Conservation (phyloP, 2,888 invertebrate species). For the Eubasilissa splendida region DNA sequence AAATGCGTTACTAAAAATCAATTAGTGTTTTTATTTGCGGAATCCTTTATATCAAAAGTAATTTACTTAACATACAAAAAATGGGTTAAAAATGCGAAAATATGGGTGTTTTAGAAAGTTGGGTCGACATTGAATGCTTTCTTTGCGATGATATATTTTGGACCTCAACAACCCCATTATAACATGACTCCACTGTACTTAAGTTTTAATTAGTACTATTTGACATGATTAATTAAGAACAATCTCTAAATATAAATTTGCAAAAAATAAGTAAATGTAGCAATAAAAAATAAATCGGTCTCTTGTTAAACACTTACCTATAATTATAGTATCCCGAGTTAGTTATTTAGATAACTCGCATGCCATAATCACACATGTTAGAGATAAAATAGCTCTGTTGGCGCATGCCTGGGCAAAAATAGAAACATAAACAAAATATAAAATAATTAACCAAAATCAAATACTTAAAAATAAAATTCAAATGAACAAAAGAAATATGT, state of each 20-base stretch:
- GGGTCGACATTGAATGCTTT: too few relatives aligned
- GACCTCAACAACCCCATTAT: too few relatives aligned
- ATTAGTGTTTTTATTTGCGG: too few relatives aligned
- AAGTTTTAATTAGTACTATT: too few relatives aligned
- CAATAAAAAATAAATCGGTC: slow-evolving; percentile 9
- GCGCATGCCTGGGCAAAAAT: slow-evolving; percentile 56
- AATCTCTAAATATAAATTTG: background rate
- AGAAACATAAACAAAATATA: slow-evolving; percentile 53
- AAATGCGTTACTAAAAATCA: too few relatives aligned
- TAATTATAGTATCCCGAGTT: slow-evolving; percentile 39
- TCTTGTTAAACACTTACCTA: slow-evolving; percentile 36
- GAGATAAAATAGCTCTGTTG: slow-evolving; percentile 55
- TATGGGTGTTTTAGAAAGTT: too few relatives aligned
- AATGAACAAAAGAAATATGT: slow-evolving; percentile 23
- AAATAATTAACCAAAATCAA: slow-evolving; percentile 34
- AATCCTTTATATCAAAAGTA: too few relatives aligned
- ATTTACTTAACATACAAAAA: too few relatives aligned
- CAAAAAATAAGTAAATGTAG: background rate
- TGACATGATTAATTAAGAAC: too few relatives aligned
- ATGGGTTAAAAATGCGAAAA: too few relatives aligned
- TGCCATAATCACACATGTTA: slow-evolving; percentile 53
- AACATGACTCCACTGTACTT: too few relatives aligned
- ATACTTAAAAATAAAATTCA: background rate
- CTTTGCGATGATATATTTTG: too few relatives aligned
- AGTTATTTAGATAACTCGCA: slow-evolving; percentile 45